Evolutionary conservation across 2,888 invertebrate genomes (phyloP).

Genomic region (Aleiodes testaceus): DNA sequence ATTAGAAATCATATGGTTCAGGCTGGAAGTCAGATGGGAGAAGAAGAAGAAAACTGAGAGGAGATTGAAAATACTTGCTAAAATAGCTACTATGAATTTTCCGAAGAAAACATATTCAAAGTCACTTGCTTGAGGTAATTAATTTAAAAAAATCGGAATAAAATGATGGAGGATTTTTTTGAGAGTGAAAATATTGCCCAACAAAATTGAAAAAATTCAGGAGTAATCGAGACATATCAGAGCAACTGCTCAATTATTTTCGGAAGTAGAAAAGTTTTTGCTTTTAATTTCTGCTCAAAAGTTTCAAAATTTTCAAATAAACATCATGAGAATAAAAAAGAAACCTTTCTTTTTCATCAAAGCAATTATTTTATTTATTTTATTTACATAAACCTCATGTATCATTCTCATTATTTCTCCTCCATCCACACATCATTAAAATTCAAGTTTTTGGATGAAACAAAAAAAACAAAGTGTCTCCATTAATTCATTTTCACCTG

Average conservation of each 20-base stretch:
- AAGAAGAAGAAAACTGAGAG: neutral
- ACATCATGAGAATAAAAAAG: neutral
- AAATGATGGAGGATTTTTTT: too few species aligned
- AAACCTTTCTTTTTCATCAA: too few species aligned
- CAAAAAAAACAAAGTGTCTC: neutral
- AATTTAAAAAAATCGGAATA: neutral
- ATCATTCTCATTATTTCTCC: neutral
- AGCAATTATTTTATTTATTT: neutral
- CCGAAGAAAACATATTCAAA: slow-evolving; percentile 3
- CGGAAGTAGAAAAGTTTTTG: too few species aligned
- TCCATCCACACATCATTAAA: neutral
- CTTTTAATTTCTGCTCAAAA: too few species aligned
- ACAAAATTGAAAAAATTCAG: neutral
- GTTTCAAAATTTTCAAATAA: too few species aligned
- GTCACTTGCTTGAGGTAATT: neutral
- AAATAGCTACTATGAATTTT: neutral
- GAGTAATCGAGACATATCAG: neutral
- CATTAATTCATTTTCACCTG: too few species aligned
- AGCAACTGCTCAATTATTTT: too few species aligned
- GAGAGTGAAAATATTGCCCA: too few species aligned
- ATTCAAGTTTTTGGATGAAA: neutral
- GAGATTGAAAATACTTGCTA: neutral
- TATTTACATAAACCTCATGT: slow-evolving; percentile 21
- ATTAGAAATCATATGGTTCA: slow-evolving; percentile 58
- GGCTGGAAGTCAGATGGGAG: slow-evolving; percentile 24